These are phyloP conservation scores for Morpho deidamia DNA, from an alignment of 2,888 invertebrate genomes.

Conservation along the genomic window DNA sequence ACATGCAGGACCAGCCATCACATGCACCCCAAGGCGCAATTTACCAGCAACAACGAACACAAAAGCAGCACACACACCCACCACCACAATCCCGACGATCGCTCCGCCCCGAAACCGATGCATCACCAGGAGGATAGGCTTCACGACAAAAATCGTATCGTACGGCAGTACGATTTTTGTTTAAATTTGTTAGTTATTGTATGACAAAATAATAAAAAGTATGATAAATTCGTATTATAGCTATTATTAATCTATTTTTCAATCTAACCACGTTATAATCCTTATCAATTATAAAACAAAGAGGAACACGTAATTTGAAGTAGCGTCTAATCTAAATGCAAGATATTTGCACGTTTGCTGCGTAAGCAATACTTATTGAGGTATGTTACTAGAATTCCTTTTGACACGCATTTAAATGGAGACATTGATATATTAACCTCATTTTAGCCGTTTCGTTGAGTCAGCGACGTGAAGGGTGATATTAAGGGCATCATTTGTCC, in stretches of 20 bases:
- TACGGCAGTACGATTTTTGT: no score
- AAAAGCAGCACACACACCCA: no score
- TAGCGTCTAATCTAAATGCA: slow-evolving; percentile 12
- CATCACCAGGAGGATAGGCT: no score
- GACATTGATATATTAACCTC: slow-evolving; percentile 9
- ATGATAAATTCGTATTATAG: no score
- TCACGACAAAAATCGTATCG: no score
- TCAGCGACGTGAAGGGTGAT: slow-evolving; percentile 11
- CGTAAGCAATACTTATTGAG: slow-evolving; percentile 13
- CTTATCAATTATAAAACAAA: slow-evolving; percentile 9
- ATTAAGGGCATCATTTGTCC: neutral
- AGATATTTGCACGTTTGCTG: slow-evolving; percentile 20
- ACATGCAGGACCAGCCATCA: no score
- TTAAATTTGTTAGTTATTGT: no score
- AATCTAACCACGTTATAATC: slow-evolving; percentile 14
- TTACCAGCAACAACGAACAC: no score
- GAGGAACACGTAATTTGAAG: slow-evolving; percentile 16
- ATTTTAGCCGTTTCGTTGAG: slow-evolving; percentile 11
- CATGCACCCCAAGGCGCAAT: no score
- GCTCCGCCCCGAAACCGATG: no score
- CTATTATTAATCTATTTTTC: neutral
- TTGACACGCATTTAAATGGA: slow-evolving; percentile 18
- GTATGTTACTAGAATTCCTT: slow-evolving; percentile 11
- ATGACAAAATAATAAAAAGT: no score
- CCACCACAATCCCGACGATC: no score